Base-by-base conservation (phyloP, 1,140 invertebrate species). In the Radopholus similis region DNA sequence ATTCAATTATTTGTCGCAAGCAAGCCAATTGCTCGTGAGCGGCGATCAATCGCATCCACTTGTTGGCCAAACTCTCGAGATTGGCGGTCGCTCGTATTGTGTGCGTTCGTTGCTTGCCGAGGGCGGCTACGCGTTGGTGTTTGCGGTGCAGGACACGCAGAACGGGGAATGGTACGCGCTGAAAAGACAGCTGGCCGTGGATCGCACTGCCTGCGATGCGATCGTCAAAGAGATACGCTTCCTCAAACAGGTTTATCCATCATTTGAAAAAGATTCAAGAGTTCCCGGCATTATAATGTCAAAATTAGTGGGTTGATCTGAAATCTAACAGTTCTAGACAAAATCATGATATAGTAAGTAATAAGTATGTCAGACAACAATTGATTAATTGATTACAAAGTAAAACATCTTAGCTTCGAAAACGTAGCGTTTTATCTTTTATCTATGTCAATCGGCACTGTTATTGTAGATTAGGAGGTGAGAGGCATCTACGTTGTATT, bases 41-140 rank as follows among this genome's bases (percentile, higher is more conserved):
- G 11, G 15, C 32, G 49, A n/a, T 23, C 51, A 62, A 26, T 51
- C 34, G 5, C 49, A 65, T 59, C 49, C 60, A 34, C 49, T 78
- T 1, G 75, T 80, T 26, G 77, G 77, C 28, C 59, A 59, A 60
- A 70, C 59, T 1, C 57, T 79, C n/a, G 64, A 75, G 21, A 65
- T 79, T 21, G 78, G 73, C 4, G 65, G 62, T 28, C 37, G 56
- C 23, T 58, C 38, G 34, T 51, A 76, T 18, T 53, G 38, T 11
- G 55, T 81, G 37, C 56, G 70, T 1, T 62, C 70, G 4, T 58
- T 79, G 15, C 38, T 79, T 21, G 77, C 77, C 8, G 76, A 79
- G 70, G 77, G 77, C 6, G 78, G 78, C 4, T 80, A 70, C 56
- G 78, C 80, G 15, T 42, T 82, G 21, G 80, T 80, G 35, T 82